These are phyloP conservation scores for Orycteropus afer DNA, from an alignment of 2,113 vertebrate genomes.

Conservation along the genomic window DNA sequence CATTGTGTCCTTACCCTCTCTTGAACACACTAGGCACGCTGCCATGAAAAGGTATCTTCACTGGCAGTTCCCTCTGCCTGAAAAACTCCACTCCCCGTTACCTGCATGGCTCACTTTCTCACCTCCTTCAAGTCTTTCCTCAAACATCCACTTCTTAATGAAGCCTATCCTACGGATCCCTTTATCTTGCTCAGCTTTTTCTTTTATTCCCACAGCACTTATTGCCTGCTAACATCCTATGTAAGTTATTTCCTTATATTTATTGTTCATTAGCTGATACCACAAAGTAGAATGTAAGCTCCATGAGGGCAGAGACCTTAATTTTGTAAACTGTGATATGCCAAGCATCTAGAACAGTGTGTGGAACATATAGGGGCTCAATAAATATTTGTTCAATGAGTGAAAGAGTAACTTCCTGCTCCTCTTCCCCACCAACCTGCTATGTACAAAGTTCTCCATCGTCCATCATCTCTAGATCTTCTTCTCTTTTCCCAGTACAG, in stretches of 20 bases:
- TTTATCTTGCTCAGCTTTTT: background rate
- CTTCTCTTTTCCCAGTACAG: background rate
- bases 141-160: background rate
- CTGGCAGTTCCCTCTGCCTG: background rate
- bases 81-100: background rate
- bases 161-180: background rate
- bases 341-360: background rate
- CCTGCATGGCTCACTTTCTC: background rate
- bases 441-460: background rate
- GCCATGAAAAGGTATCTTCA: background rate
- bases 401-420: background rate
- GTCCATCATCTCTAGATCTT: background rate
- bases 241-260: background rate
- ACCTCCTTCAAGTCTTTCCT: background rate
- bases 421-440: background rate
- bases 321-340: background rate
- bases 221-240: background rate
- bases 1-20: background rate
- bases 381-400: background rate
- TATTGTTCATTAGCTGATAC: background rate
- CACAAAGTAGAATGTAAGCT: background rate
- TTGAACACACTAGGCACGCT: background rate
- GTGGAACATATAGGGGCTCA: background rate
- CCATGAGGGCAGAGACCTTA: background rate
- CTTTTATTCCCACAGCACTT: background rate